These are phyloP conservation scores for Microcebus murinus DNA, from an alignment of 2,113 vertebrate species.

Conservation along the genomic window DNA sequence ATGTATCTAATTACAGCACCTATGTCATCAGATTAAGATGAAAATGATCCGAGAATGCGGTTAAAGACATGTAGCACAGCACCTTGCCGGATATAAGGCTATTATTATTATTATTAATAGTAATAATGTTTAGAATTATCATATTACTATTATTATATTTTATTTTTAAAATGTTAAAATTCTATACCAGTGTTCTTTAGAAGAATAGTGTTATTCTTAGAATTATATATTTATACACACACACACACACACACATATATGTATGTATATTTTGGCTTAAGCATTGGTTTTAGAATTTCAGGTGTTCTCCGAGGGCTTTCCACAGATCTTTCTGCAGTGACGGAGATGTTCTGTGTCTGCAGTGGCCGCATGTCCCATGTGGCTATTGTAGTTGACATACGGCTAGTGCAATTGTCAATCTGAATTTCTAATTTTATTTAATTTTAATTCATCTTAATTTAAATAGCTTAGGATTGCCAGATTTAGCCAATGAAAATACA, in stretches of 20 bases:
- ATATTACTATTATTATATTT: background rate
- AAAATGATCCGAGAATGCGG: background rate
- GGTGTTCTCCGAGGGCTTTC: background rate
- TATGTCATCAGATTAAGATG: background rate
- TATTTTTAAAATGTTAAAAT: background rate
- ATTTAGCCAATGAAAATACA: background rate
- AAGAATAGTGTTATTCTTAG: background rate
- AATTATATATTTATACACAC: too few relatives aligned
- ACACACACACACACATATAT: too few relatives aligned
- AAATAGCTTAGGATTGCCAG: background rate
- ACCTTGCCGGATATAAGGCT: accelerated
- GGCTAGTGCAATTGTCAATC: too few relatives aligned
- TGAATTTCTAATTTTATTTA: background rate
- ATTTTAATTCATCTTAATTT: slow-evolving; percentile 9
- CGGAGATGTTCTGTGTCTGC: accelerated
- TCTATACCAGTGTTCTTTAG: background rate
- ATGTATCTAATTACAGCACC: too few relatives aligned
- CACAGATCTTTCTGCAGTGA: accelerated
- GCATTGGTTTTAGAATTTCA: background rate
- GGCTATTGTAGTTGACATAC: background rate
- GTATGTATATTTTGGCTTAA: background rate
- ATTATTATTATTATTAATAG: accelerated
- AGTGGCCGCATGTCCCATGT: too few relatives aligned
- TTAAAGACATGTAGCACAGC: background rate
- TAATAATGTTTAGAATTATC: background rate